Percentiles rank a stretch among this genome's conserved stretches.
Evolutionary conservation across 1,140 invertebrate species (phyloP).

Genomic region (Papilio xuthus): DNA sequence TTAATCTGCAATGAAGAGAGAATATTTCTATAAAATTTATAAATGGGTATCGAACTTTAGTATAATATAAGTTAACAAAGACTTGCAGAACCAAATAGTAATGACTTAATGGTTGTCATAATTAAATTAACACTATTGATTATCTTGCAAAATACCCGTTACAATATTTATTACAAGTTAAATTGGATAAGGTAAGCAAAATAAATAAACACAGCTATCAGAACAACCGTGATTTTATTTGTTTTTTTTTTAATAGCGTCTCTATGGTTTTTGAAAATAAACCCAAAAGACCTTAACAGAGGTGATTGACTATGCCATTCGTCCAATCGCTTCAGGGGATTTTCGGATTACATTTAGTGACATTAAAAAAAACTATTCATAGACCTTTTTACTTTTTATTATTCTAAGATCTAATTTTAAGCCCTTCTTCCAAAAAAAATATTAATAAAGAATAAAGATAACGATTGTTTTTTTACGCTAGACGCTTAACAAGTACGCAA

Average conservation of each 20-base stretch:
- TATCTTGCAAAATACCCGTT: too few species aligned
- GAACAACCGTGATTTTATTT: background rate
- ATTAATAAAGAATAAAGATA: background rate
- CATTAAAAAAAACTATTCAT: constrained; percentile 40
- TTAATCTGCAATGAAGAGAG: background rate
- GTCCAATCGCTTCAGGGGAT: constrained; percentile 61
- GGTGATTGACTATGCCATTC: constrained; percentile 59
- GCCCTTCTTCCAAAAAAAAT: background rate
- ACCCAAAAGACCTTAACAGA: constrained; percentile 47
- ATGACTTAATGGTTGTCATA: too few species aligned
- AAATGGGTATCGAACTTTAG: too few species aligned
- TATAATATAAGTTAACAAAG: too few species aligned
- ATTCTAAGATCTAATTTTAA: background rate
- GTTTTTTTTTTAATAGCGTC: background rate
- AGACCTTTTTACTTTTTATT: background rate
- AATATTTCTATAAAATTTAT: background rate
- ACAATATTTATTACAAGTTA: too few species aligned
- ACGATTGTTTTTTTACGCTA: background rate
- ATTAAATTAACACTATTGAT: too few species aligned
- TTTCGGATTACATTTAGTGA: constrained; percentile 71
- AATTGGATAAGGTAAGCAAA: too few species aligned
- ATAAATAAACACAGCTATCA: background rate
- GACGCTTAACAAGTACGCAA: background rate
- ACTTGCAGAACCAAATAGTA: too few species aligned
- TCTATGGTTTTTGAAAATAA: constrained; percentile 41